These are phyloP conservation scores for Polydrusus pterygomalis DNA, from an alignment of 2,888 invertebrate species.

Conservation along the genomic window DNA sequence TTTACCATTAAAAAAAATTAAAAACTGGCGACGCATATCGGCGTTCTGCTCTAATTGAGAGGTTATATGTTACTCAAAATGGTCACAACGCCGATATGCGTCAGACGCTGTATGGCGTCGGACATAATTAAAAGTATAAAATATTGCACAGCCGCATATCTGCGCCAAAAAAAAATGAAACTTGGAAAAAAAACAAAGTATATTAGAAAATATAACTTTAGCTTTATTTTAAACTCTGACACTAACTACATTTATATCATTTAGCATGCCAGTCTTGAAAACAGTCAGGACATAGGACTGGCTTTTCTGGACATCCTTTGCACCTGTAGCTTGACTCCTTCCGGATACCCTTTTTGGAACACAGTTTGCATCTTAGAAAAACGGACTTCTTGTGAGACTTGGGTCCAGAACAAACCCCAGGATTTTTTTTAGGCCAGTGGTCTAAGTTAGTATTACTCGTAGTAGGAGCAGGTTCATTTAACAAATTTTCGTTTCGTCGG, in stretches of 20 bases:
- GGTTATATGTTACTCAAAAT: too few relatives aligned
- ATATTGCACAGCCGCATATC: background rate
- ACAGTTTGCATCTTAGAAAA: too few relatives aligned
- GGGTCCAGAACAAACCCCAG: background rate
- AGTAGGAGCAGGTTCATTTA: constrained; percentile 5
- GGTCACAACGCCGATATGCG: constrained; percentile 9
- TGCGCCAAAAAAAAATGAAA: background rate
- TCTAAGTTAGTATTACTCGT: background rate
- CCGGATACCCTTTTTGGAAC: too few relatives aligned
- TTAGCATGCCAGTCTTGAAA: constrained; percentile 1
- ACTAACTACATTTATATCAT: background rate
- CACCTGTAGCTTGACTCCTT: background rate
- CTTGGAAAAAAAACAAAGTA: background rate
- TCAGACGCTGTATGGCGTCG: constrained; percentile 3
- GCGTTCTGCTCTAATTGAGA: too few relatives aligned
- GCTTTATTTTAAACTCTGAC: background rate
- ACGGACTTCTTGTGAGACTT: too few relatives aligned
- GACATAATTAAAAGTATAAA: background rate
- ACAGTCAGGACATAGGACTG: background rate
- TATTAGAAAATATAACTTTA: background rate
- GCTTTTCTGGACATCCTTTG: background rate
- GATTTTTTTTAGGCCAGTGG: constrained; percentile 8
- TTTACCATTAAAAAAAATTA: too few relatives aligned
- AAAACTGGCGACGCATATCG: too few relatives aligned
- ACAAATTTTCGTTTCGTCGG: background rate